Base-by-base conservation (phyloP, 2,797 vertebrate species). In the Sebastes matsubarae region DNA sequence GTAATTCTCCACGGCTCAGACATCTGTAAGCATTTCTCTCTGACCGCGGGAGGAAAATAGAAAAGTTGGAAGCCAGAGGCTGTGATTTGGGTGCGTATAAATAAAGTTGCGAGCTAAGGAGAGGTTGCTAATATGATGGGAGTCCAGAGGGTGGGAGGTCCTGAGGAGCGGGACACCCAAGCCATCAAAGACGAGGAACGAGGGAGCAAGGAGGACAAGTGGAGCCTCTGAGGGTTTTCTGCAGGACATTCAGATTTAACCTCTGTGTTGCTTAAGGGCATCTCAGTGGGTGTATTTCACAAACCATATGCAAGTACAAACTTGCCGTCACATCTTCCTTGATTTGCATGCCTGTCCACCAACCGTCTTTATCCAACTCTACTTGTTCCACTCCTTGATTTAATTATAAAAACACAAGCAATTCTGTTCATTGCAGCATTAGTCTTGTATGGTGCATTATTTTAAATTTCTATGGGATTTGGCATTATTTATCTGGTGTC, bases 1-100 rank as follows among this genome's bases (percentile, higher is more conserved):
- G 79, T 92, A 91, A 95, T 94, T 93, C 86, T 75, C 85, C 78
- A 22, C 8, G 10, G 66, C 70, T 74, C 84, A 87, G 81, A 93
- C 93, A 93, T 94, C 91, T 95, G 93, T 71, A 65, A 90, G 65
- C 86, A 60, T 89, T 94, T 93, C 69, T 74, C 68, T 50, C 72
- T 4, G 20, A 90, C 93, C 93, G 60, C 91, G 83, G 79, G 79
- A 80, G 77, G 13, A 90, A 94, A 93, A 94, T 93, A 94, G 93
- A 94, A 88, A 82, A 82, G 91, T 83, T 92, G 84, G 88, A 87
- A 88, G 76, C 66, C 63, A 5, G 16, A 93, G 83, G 77, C 88
- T 93, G 87, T 93, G 80, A 94, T 94, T 95, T 94, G 85, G 75
- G 61, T 32, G 65, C 2, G 50, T 92, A 83, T 93, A 93, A 88